Conservation (phyloP, 2,888 invertebrate genomes). For the Sisyra terminalis region DNA sequence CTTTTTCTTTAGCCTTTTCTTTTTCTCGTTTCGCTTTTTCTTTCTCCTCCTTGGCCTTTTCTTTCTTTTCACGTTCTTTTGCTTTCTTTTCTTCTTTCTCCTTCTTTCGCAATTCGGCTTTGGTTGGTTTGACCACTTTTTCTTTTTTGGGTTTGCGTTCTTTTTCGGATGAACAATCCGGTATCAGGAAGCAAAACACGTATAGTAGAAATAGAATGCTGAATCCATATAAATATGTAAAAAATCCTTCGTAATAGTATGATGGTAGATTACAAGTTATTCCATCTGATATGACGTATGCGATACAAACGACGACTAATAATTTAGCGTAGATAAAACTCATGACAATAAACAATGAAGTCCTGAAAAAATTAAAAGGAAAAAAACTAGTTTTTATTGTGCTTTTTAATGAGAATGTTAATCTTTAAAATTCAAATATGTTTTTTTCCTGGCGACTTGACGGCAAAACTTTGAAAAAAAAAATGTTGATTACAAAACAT, state of each 20-base stretch:
- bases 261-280: slow-evolving; percentile 83
- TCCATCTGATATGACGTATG: slow-evolving; percentile 88
- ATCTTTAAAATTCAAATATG: neutral
- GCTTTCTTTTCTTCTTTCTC: slow-evolving; percentile 32
- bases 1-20: slow-evolving; percentile 40
- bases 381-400: no score
- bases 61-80: slow-evolving; percentile 36
- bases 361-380: slow-evolving; percentile 44
- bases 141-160: slow-evolving; percentile 27
- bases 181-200: slow-evolving; percentile 86
- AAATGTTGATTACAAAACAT: no score
- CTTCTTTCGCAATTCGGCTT: slow-evolving; percentile 36
- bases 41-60: slow-evolving; percentile 42
- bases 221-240: slow-evolving; percentile 84
- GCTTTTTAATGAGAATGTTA: neutral
- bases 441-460: no score
- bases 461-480: no score
- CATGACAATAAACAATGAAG: slow-evolving; percentile 86
- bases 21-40: slow-evolving; percentile 36
- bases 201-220: slow-evolving; percentile 86
- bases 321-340: slow-evolving; percentile 94
- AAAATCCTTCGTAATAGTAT: slow-evolving; percentile 89
- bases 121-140: slow-evolving; percentile 29
- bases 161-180: slow-evolving; percentile 63
- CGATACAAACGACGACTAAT: slow-evolving; percentile 82